phyloP scores from a whole-genome alignment of 2,113 vertebrate genomes.

The Tragelaphus scriptus region DNA sequence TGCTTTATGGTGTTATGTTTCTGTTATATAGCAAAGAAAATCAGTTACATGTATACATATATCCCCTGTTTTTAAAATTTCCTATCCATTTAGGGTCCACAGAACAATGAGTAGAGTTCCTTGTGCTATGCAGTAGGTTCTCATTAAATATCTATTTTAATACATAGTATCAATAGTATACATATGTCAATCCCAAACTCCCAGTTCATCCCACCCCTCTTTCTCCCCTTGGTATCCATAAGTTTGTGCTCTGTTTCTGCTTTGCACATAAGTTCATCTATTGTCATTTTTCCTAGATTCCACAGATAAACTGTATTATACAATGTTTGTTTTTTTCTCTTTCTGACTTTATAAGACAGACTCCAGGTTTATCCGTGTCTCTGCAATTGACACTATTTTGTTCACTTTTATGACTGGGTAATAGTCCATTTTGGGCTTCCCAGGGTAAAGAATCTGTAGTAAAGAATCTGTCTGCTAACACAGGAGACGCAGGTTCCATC shows the following conservation, averaged over 20 bases:
- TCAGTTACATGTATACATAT: not conserved
- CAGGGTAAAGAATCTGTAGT: not conserved
- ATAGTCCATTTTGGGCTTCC: not conserved
- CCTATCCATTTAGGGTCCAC: not conserved
- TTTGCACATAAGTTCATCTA: not conserved
- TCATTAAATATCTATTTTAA: not conserved
- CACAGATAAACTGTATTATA: not conserved
- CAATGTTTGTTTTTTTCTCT: not conserved
- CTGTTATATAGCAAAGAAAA: not conserved
- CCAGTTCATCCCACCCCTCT: not conserved
- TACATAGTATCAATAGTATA: not conserved
- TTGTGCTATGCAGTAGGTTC: not conserved
- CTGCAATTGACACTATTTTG: not conserved
- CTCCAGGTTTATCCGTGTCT: not conserved
- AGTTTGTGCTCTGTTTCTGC: not conserved
- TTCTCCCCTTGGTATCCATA: not conserved
- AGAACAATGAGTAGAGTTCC: not conserved
- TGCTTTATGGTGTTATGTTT: not conserved
- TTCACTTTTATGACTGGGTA: not conserved
- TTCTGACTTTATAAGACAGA: not conserved
- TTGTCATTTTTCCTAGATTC: not conserved
- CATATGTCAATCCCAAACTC: not conserved
- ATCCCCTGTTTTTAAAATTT: not conserved
- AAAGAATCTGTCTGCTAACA: not conserved
- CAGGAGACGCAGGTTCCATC: not conserved